These are phyloP conservation scores for Steinernema khuongi DNA, from an alignment of 1,140 invertebrate genomes.

Conservation along the genomic window DNA sequence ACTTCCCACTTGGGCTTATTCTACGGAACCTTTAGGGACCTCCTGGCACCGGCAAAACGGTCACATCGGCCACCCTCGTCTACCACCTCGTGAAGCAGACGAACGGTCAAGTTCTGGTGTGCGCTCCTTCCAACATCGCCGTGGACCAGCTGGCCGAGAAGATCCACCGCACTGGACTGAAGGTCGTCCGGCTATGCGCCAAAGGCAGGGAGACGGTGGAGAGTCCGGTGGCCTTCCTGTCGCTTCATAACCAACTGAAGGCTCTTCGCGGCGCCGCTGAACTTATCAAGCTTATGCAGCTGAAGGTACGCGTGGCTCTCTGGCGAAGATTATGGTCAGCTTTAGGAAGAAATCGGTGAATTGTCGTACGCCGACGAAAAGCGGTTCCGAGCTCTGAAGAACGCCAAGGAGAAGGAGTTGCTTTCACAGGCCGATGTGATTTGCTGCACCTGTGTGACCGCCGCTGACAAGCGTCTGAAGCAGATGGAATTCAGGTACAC, in stretches of 20 bases:
- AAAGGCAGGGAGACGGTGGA: constrained; percentile 97
- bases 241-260: constrained; percentile 92
- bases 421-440: constrained; percentile 94
- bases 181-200: constrained; percentile 89
- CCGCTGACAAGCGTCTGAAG: constrained; percentile 84
- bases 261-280: constrained; percentile 78
- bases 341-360: constrained; percentile 55
- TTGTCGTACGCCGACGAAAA: constrained; percentile 73
- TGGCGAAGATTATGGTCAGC: constrained; percentile 20
- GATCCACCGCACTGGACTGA: constrained; percentile 92
- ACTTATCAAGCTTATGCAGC: constrained; percentile 85
- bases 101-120: constrained; percentile 85
- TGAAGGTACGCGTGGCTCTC: constrained; percentile 63
- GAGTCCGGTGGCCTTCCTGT: constrained; percentile 90
- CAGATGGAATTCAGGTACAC: constrained; percentile 91
- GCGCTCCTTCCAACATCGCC: constrained; percentile 96
- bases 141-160: constrained; percentile 98
- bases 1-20: constrained; percentile 17
- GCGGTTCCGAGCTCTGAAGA: constrained; percentile 82
- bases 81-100: constrained; percentile 93
- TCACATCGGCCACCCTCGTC: constrained; percentile 97
- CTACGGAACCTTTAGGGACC: not conserved
- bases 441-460: constrained; percentile 96
- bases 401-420: constrained; percentile 82
- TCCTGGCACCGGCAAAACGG: constrained; percentile 82